Evolutionary conservation across 1,140 invertebrate genomes (phyloP).

Genomic region (Neuroterus valhalla): DNA sequence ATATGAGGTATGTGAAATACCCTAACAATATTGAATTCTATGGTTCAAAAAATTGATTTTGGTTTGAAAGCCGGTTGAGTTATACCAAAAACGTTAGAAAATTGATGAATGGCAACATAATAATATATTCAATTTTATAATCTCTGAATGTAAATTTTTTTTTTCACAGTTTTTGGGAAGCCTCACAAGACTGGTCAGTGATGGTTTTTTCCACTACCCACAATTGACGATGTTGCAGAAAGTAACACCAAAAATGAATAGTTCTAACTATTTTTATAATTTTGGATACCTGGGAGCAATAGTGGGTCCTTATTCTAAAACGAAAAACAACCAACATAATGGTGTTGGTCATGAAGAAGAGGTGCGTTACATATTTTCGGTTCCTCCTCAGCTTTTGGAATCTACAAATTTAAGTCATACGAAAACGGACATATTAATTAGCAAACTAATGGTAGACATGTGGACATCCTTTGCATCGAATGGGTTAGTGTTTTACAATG

Average conservation of each 20-base stretch:
- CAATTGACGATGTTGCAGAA: neutral
- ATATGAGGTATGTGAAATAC: no score
- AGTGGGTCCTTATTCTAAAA: neutral
- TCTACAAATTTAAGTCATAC: no score
- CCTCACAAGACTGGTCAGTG: neutral
- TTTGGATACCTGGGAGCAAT: neutral
- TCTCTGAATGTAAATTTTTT: neutral
- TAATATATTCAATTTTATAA: no score
- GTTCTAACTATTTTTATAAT: neutral
- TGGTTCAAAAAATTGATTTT: no score
- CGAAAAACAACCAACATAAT: neutral
- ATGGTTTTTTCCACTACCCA: neutral
- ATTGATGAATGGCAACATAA: no score
- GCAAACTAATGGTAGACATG: neutral
- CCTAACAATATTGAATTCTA: no score
- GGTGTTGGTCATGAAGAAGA: neutral
- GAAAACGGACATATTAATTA: neutral
- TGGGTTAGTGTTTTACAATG: neutral
- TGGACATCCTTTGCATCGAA: constrained; percentile 6
- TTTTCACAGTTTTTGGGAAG: neutral
- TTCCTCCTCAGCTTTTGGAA: neutral
- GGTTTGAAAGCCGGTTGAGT: no score
- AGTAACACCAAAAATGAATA: constrained; percentile 16
- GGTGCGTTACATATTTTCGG: neutral
- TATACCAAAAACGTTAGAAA: no score